Evolutionary conservation across 2,797 vertebrate genomes (phyloP), one percentile per base, ranked within the genome.

Genomic region (Eleutherodactylus coqui): DNA sequence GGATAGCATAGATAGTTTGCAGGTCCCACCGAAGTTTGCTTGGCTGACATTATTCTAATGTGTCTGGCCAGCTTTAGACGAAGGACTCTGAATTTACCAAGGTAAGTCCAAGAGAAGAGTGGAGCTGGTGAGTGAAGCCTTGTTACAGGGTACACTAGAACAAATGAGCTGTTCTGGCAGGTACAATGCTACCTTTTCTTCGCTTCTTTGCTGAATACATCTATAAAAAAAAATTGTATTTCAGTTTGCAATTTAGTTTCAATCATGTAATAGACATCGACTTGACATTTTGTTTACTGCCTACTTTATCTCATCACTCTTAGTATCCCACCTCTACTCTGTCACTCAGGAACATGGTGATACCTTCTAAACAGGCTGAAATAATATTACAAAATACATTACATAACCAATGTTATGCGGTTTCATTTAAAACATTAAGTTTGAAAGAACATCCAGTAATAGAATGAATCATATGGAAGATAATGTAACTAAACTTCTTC

Each of bases 241-340:
- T 24, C 19, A 41, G 19, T 24, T 24, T 41, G 19, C 36, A 41
- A 70, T 70, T 24, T 24, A 38, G n/a, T 69, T 21, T 69, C 32
- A 36, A 69, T 38, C 19, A 70, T 41, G 8, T 41, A 41, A 70
- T 36, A 41, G 41, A 38, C 34, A 38, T 69, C 34, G 7, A 38
- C 32, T 36, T 69, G 64, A 69, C 64, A 69, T 38, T 21, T 69
- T 69, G 64, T 69, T 69, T 69, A 21, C 64, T 11, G 17, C 64
- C 64, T 34, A 32, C 34, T 69, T 21, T 2, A 41, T 70, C 67
- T 70, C 6, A 11, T 70, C 34, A 21, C 19, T 69, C 32, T 41
- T 36, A 21, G 9, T 24, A 38, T 24, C 0, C 34, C 24, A 19
- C 41, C 19, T 70, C 67, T 41, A 24, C 21, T 24, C 67, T 70